Conservation (phyloP, 2,113 vertebrate genomes). For the Protomyctophum bolini region DNA sequence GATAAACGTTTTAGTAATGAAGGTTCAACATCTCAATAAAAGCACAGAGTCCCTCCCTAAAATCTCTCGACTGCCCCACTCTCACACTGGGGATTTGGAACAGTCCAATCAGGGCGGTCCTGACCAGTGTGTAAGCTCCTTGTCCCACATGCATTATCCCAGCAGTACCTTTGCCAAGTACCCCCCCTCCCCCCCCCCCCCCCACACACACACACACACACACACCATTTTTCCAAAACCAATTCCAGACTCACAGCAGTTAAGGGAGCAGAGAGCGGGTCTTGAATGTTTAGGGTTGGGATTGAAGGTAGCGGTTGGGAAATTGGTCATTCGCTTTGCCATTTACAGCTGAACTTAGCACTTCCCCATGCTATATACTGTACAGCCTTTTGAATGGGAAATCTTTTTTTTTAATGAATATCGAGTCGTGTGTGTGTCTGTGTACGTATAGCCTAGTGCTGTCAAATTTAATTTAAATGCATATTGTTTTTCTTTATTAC, state of each 20-base stretch:
- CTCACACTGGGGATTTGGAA: background rate
- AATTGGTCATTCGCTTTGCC: background rate
- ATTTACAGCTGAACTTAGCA: slow-evolving; percentile 9
- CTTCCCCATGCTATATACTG: background rate
- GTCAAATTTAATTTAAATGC: no score
- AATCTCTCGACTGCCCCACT: background rate
- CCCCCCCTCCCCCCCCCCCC: background rate
- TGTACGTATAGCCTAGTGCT: no score
- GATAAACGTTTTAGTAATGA: background rate
- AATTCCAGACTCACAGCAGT: slow-evolving; percentile 18
- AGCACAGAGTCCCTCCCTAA: background rate
- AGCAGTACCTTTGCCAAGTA: background rate
- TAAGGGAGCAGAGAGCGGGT: background rate
- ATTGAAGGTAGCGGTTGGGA: background rate
- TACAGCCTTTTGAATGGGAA: background rate
- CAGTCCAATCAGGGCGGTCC: slow-evolving; percentile 6
- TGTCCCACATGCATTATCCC: slow-evolving; percentile 6
- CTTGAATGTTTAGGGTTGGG: background rate
- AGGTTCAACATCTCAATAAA: slow-evolving; percentile 30
- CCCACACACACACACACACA: background rate
- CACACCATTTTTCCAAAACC: slow-evolving; percentile 23
- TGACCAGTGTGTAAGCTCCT: background rate
- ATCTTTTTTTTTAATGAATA: slow-evolving; percentile 6
- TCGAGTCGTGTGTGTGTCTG: background rate
- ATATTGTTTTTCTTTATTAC: no score